phyloP scores from a whole-genome alignment of 2,888 invertebrate species.

The Ommatoiulus sabulosus region DNA sequence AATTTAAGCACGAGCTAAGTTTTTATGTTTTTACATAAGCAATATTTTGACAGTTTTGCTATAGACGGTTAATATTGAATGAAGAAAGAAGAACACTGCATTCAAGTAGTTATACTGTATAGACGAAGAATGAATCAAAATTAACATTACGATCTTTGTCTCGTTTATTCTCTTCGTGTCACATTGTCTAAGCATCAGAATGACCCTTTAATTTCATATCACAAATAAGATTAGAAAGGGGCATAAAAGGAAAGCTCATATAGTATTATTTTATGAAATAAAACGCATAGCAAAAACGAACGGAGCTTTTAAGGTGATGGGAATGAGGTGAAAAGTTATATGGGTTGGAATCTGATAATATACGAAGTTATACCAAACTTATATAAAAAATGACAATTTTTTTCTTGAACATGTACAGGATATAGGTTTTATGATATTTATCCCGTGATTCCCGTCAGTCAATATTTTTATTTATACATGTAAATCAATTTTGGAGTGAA shows the following conservation, averaged over 20 bases:
- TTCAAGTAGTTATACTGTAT: neutral
- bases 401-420: neutral
- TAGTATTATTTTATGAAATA: neutral
- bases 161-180: neutral
- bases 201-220: neutral
- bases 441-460: neutral
- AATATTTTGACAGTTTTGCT: neutral
- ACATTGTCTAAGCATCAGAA: neutral
- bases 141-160: neutral
- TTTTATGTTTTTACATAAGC: neutral
- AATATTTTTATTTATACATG: neutral
- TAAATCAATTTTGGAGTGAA: too few relatives aligned
- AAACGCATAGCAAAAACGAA: neutral
- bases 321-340: neutral
- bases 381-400: neutral
- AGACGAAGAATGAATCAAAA: neutral
- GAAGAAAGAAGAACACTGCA: neutral
- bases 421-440: neutral
- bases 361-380: slow-evolving; percentile 3
- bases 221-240: neutral
- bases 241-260: neutral
- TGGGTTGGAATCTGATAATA: neutral
- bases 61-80: neutral
- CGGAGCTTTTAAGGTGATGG: slow-evolving; percentile 13
- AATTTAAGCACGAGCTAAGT: neutral